Percentiles rank a stretch among this genome's conserved stretches.
Evolutionary conservation across 2,113 vertebrate genomes (phyloP).

Genomic region (Ictalurus furcatus): DNA sequence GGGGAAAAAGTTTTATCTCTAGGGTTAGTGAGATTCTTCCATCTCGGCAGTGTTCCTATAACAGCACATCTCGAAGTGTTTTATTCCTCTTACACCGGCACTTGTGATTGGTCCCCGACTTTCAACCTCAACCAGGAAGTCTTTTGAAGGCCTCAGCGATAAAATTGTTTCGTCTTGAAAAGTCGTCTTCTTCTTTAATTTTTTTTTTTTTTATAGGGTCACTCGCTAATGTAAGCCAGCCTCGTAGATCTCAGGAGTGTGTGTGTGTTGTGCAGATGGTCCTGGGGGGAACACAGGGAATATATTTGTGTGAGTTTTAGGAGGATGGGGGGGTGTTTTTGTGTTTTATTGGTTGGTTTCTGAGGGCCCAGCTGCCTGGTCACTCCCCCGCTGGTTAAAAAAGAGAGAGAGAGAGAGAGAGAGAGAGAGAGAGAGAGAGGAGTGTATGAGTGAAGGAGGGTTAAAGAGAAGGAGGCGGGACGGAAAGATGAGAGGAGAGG

Average conservation of each 20-base stretch:
- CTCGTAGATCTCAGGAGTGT: slow-evolving; percentile 29
- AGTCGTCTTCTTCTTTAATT: background rate
- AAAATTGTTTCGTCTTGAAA: no score
- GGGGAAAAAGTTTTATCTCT: no score
- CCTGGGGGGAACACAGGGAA: slow-evolving; percentile 30
- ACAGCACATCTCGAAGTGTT: background rate
- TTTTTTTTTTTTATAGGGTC: background rate
- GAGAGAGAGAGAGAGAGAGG: slow-evolving; percentile 14
- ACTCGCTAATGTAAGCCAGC: slow-evolving; percentile 27
- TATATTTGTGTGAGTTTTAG: slow-evolving; percentile 17
- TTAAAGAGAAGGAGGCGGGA: slow-evolving; percentile 4
- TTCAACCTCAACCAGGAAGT: background rate
- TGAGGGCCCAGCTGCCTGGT: slow-evolving; percentile 55
- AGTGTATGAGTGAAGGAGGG: background rate
- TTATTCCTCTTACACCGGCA: background rate
- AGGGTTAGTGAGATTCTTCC: background rate
- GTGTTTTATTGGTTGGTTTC: slow-evolving; percentile 54
- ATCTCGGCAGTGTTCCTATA: background rate
- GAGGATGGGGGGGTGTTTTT: slow-evolving; percentile 43
- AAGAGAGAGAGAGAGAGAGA: slow-evolving; percentile 9
- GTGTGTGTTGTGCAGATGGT: slow-evolving; percentile 50
- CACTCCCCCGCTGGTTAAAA: slow-evolving; percentile 45
- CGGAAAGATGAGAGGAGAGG: slow-evolving; percentile 1
- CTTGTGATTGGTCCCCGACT: background rate
- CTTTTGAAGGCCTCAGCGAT: background rate